Evolutionary conservation across 2,113 vertebrate species (phyloP).

Genomic region (Callipepla squamata): DNA sequence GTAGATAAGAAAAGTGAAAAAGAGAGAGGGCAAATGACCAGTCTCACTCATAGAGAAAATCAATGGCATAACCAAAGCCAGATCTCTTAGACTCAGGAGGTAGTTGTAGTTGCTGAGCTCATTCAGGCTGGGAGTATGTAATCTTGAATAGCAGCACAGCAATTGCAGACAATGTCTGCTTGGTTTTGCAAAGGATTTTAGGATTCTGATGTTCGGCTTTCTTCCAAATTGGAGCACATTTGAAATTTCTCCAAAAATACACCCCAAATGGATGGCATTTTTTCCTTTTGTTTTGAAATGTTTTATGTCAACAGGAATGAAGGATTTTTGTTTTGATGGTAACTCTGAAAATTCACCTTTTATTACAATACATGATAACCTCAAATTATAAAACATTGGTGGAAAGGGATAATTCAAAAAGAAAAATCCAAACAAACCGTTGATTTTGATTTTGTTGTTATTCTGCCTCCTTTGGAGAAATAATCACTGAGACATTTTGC

Average conservation of each 20-base stretch:
- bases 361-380: neutral
- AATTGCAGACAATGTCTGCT: neutral
- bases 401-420: neutral
- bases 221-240: neutral
- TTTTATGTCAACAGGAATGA: neutral
- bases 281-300: slow-evolving; percentile 24
- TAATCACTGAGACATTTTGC: rapidly evolving
- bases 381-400: neutral
- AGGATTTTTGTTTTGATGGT: neutral
- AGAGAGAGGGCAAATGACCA: neutral
- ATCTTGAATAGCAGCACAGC: neutral
- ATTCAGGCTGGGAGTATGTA: neutral
- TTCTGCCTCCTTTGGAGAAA: neutral
- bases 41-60: neutral
- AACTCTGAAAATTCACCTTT: neutral
- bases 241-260: neutral
- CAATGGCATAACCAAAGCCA: neutral
- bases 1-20: neutral
- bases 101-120: neutral
- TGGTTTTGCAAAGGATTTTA: neutral
- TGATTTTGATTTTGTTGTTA: neutral
- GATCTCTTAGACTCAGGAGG: neutral
- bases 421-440: rapidly evolving
- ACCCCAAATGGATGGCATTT: neutral
- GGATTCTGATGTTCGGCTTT: neutral